Base-by-base conservation (phyloP, 1,140 invertebrate genomes). In the Forficula auricularia region DNA sequence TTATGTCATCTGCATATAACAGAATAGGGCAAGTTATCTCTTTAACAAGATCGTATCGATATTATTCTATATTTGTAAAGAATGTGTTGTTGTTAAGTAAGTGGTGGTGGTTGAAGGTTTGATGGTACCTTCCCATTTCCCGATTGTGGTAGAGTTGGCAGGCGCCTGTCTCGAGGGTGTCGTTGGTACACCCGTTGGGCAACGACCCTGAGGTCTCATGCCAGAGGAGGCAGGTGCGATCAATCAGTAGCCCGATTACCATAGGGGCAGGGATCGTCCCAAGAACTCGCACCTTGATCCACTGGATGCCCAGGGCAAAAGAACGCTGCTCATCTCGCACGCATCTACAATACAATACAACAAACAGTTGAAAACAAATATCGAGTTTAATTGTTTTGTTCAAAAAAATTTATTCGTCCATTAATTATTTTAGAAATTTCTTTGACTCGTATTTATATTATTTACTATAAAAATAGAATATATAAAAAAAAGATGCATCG, bases 241-340 rank as follows among this genome's bases (percentile, higher is more conserved):
- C 85, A 44, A 90, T 88, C 13, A 84, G 68, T 44, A 73, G 72
- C 0, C 85, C 85, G 60, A 88, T 88, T 42, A 88, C 69, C 42
- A 89, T 72, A 0, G 85, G 85, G 12, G 82, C 79, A 1, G 85
- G 85, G 52, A 88, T 87, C 3, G 84, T 86, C n/a, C 82, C 82
- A 56, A 76, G 51, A 34, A 82, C 56, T 13, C 85, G 67, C 6
- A 85, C 78, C 47, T 82, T 75, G 19, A 88, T 81, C 79, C 84
- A 88, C 57, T 90, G 85, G 51, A 89, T 73, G 0, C 85, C 85
- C 19, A 89, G 59, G 1, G 82, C 84, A 64, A 90, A 85, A 1
- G 83, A 82, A 33, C 80, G 68, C 56, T 87, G 80, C 45, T 87
- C 78, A 53, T 82, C 75, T 19, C 72, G 67, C 2, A 89, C 84